Evolutionary conservation across 2,797 vertebrate species (phyloP), one percentile per base, ranked within the genome.

Genomic region (Malurus splendens): DNA sequence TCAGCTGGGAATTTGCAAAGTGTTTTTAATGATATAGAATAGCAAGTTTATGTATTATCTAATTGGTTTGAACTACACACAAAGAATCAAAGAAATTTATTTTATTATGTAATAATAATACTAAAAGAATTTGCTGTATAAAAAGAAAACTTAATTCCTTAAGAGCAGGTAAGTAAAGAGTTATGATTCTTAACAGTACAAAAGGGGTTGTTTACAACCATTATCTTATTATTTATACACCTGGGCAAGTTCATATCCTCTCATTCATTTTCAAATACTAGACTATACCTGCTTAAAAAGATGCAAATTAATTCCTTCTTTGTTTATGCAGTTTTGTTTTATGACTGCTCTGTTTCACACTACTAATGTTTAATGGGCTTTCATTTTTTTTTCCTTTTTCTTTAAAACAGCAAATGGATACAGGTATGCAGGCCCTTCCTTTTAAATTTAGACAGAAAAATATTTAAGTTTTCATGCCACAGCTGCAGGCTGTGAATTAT

Each of bases 401-500:
- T 50, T 24, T 52, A 82, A 86, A 89, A 11, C 25, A 87, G 51
- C 19, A 91, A 39, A 90, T 71, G 59, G 93, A 90, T 76, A 15
- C 47, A 64, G 38, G 56, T 73, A 90, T 76, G 17, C 47, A 64
- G 38, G 56, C 72, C 28, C 12, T 36, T 90, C 66, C 64, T 94
- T 95, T 94, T 86, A 95, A 96, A 96, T 47, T 33, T 56, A 83
- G 92, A 86, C 39, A 94, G 83, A 92, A 82, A 92, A 95, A 84
- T 94, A 94, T 96, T 96, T 96, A 66, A 92, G 85, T 95, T 95
- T 95, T 57, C 76, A 82, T 85, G 65, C 47, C 82, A 88, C 75
- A 93, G 90, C 86, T 95, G 83, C 91, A 94, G 94, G 90, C 89
- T 95, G 86, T 48, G 84, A 96, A 96, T 96, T 95, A 96, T 95